phyloP scores from a whole-genome alignment of 2,888 invertebrate genomes.

The Drosophila quinaria region DNA sequence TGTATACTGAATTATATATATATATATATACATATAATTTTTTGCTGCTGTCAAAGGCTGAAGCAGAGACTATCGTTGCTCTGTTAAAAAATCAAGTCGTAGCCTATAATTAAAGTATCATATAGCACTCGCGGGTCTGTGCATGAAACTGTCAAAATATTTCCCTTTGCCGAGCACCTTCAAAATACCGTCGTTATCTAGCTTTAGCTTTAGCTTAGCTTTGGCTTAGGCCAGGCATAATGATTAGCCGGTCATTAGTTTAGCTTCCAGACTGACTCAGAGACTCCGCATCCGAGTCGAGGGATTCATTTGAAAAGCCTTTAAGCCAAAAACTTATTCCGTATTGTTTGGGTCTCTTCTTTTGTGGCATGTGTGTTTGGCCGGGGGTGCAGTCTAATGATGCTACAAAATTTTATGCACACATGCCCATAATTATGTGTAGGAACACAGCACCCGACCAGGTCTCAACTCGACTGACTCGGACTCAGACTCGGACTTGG shows the following conservation, averaged over 20 bases:
- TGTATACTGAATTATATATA: conserved; percentile 12
- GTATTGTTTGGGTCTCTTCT: conserved; percentile 55
- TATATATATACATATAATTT: conserved; percentile 8
- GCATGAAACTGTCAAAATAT: conserved; percentile 81
- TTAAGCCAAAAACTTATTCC: conserved; percentile 74
- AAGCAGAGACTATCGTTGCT: conserved; percentile 48
- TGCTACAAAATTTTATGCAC: conserved; percentile 79
- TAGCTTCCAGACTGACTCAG: conserved; percentile 44
- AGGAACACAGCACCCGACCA: conserved; percentile 23
- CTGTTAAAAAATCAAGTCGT: conserved; percentile 69
- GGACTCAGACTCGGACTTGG: conserved; percentile 16
- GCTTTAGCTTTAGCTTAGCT: conserved; percentile 57
- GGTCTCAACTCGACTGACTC: background rate
- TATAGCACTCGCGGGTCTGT: conserved; percentile 78
- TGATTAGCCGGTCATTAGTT: conserved; percentile 80
- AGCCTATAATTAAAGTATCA: conserved; percentile 80
- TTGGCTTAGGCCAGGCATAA: conserved; percentile 62
- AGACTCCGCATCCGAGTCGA: conserved; percentile 33
- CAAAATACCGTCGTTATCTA: conserved; percentile 67
- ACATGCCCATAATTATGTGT: conserved; percentile 59
- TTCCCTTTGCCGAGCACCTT: conserved; percentile 52
- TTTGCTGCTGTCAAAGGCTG: conserved; percentile 33
- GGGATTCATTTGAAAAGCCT: conserved; percentile 79
- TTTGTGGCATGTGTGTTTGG: conserved; percentile 43
- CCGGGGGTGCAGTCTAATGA: conserved; percentile 79